Conservation (phyloP, 1,140 invertebrate species). For the Proctacanthus coquilletti region DNA sequence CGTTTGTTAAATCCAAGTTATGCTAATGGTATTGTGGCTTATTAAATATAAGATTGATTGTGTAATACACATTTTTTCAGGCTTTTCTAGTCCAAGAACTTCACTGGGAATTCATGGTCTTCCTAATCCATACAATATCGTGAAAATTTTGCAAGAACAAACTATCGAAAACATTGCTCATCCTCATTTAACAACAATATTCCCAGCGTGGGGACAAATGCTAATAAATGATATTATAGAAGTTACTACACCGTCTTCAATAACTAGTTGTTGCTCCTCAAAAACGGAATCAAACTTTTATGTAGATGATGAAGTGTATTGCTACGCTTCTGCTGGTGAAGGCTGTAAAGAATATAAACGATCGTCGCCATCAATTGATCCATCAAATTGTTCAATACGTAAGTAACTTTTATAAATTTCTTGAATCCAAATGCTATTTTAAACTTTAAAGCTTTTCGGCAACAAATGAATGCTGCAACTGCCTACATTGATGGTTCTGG, state of each 20-base stretch:
- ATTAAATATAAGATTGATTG: conserved; percentile 8
- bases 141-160: conserved; percentile 20
- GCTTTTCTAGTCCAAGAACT: conserved; percentile 40
- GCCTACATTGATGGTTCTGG: conserved; percentile 75
- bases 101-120: conserved; percentile 35
- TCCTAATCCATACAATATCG: conserved; percentile 35
- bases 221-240: conserved; percentile 59
- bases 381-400: conserved; percentile 48
- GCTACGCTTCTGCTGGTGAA: conserved; percentile 24
- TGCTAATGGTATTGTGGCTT: conserved; percentile 56
- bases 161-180: conserved; percentile 33
- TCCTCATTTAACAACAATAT: conserved; percentile 57
- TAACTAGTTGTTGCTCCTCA: conserved; percentile 38
- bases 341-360: conserved; percentile 58
- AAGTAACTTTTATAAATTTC: conserved; percentile 11
- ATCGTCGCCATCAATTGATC: conserved; percentile 48
- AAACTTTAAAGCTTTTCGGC: conserved; percentile 38
- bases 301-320: too few relatives aligned
- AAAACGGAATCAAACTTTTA: conserved; percentile 17
- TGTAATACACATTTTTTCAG: conserved; percentile 26
- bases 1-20: conserved; percentile 67
- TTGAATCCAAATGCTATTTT: too few relatives aligned
- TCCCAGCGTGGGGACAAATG: conserved; percentile 68
- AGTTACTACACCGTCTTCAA: conserved; percentile 33
- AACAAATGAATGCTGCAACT: conserved; percentile 79